Base-by-base conservation (phyloP, 2,888 invertebrate species). In the Monochamus alternatus region DNA sequence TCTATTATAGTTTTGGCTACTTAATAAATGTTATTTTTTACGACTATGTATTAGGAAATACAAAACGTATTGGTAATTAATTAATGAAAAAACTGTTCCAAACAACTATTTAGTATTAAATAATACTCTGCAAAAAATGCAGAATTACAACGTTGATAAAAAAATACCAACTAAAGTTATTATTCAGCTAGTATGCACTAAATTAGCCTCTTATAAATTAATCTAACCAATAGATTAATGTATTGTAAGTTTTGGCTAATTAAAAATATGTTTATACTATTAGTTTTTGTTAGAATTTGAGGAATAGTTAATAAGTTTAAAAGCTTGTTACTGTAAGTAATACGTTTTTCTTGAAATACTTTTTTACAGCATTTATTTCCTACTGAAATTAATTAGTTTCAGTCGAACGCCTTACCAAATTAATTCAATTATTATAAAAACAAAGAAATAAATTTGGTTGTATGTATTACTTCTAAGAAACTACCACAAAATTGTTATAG, bases 381-480 rank as follows among this genome's bases (percentile, higher is more conserved):
- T 55, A 22, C 14, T 55, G 4, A 55, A 5, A n/a, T 7, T 55
- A n/a, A 55, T 55, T 55, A n/a, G 55, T 55, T 55, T 55, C 55
- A 55, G 55, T 55, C 7, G 55, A 55, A 55, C 55, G 55, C 55
- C 55, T 55, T n/a, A 3, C n/a, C 22, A 55, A 55, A 55, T 22
- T 55, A 55, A 55, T 55, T 55, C n/a, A 55, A 55, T 55, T 55
- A 55, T 14, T 12, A 7, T 55, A 38, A 38, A 7, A 14, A 55
- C 55, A 55, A 55, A n/a, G 55, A 22, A 55, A 22, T 3, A n/a
- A 55, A 14, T 55, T 55, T 55, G 3, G 14, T 22, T 55, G 4
- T n/a, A n/a, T 55, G 55, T 14, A 14, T 7, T 55, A 14, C 14
- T 55, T 14, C 22, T n/a, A 7, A 55, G 55, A 55, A 55, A 14